A percentile compares a stretch with the other conserved stretches of the same genome.
These are phyloP conservation scores for Cephus spinipes DNA, from an alignment of 2,888 invertebrate genomes.

Conservation along the genomic window DNA sequence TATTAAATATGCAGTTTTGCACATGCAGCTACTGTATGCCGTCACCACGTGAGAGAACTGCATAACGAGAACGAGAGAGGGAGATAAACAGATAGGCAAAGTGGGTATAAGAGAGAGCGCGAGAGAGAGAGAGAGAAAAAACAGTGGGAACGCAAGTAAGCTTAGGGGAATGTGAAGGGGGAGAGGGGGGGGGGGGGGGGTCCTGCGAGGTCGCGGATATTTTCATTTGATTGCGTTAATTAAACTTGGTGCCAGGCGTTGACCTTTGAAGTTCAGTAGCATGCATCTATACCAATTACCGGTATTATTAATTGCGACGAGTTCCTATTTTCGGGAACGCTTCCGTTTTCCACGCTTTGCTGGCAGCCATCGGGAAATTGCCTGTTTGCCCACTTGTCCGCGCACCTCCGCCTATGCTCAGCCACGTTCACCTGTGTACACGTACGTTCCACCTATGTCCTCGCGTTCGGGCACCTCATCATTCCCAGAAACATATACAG, in stretches of 20 bases:
- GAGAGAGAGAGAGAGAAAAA: too few species aligned
- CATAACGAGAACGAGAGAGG: not conserved
- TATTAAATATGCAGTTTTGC: too few species aligned
- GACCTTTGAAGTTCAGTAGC: constrained; percentile 57
- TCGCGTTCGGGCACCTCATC: not conserved
- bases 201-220: constrained; percentile 48
- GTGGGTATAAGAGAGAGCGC: too few species aligned
- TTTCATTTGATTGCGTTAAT: constrained; percentile 62
- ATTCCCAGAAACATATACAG: not conserved
- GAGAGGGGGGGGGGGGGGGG: not conserved
- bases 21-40: too few species aligned
- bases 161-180: not conserved
- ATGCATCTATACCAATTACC: constrained; percentile 49
- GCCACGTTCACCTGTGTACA: not conserved
- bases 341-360: not conserved
- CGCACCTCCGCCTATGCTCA: not conserved
- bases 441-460: not conserved
- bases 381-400: not conserved
- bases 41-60: not conserved
- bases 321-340: constrained; percentile 5
- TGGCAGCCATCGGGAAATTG: not conserved
- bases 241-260: constrained; percentile 50
- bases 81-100: not conserved
- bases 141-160: not conserved
- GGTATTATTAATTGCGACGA: constrained; percentile 44